Evolutionary conservation across 1,140 invertebrate species (phyloP), one percentile per base, ranked within the genome.

Genomic region (Euura saliciscinereae): DNA sequence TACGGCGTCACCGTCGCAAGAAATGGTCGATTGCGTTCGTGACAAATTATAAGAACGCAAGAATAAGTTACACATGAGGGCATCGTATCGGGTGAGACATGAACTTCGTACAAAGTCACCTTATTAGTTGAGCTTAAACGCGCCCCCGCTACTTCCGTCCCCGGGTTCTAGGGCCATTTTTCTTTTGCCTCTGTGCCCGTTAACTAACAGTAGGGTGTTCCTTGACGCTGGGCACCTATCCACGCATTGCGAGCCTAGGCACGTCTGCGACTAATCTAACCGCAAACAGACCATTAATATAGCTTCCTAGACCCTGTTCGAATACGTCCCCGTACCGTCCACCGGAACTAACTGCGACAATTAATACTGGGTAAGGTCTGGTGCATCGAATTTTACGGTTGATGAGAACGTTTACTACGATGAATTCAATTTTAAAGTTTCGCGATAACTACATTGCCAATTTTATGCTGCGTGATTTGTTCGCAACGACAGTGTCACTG

Each of bases 261-360:
- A 67, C 66, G 66, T 28, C 28, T 44, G 43, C 66, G 11, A 44
- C 13, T 44, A 67, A 67, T 44, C 66, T 67, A 67, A 67, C 66
- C 66, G 13, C 66, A 67, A 67, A 44, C 66, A 67, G 66, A 42
- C 66, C 28, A 67, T 67, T 67, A 44, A 67, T 67, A 67, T 67
- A 67, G 66, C 43, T 67, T 67, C 51, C 51, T 59, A 59, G 51
- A 11, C 51, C 51, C 4, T 4, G 51, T 59, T 59, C 51, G 51
- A 59, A 59, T 59, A 59, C 51, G 51, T 59, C 51, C 51, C 51
- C 51, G 8, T 8, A 8, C 13, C 13, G 51, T n/a, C 28, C 28
- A 28, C 28, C 28, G 28, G 28, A 28, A 28, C 28, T 28, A 28
- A 28, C 28, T 28, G 28, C 51, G 51, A 59, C 51, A 59, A 59